These are phyloP conservation scores for Chorisops tibialis DNA, from an alignment of 2,888 invertebrate genomes.

Conservation along the genomic window DNA sequence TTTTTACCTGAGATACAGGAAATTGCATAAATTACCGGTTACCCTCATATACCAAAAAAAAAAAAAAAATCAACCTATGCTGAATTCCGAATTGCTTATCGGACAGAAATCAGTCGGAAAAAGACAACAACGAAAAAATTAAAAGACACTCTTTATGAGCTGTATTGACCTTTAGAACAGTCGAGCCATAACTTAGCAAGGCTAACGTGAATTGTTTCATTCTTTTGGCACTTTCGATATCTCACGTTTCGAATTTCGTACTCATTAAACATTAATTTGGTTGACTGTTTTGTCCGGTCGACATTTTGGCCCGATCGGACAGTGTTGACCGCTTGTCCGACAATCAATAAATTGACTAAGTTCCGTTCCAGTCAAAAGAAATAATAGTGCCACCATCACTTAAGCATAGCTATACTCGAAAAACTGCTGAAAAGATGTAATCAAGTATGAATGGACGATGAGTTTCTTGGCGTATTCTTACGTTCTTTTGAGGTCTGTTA, in stretches of 20 bases:
- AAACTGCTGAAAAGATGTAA: constrained; percentile 14
- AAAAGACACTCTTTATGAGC: constrained; percentile 3
- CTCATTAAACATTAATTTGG: constrained; percentile 12
- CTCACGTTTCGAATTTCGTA: background rate
- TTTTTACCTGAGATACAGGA: constrained; percentile 15
- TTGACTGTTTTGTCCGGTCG: background rate
- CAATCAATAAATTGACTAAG: constrained; percentile 2
- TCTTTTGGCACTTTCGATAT: too few relatives aligned
- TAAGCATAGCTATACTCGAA: too few relatives aligned
- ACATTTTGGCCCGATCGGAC: background rate
- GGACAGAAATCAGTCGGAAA: constrained; percentile 9
- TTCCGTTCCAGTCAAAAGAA: constrained; percentile 5
- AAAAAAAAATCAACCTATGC: constrained; percentile 11
- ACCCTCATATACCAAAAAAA: constrained; percentile 3
- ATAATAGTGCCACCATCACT: background rate
- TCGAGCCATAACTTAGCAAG: background rate
- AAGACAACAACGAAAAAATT: background rate
- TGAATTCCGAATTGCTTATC: constrained; percentile 24
- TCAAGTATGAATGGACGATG: background rate
- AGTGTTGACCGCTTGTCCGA: background rate
- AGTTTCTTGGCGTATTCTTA: constrained; percentile 3
- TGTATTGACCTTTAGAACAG: constrained; percentile 7
- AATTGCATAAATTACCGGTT: constrained; percentile 24
- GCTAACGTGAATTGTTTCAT: background rate
- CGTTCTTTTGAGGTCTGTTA: too few relatives aligned